These are phyloP conservation scores for Ammodytes marinus DNA, from an alignment of 2,113 vertebrate genomes.

Conservation along the genomic window DNA sequence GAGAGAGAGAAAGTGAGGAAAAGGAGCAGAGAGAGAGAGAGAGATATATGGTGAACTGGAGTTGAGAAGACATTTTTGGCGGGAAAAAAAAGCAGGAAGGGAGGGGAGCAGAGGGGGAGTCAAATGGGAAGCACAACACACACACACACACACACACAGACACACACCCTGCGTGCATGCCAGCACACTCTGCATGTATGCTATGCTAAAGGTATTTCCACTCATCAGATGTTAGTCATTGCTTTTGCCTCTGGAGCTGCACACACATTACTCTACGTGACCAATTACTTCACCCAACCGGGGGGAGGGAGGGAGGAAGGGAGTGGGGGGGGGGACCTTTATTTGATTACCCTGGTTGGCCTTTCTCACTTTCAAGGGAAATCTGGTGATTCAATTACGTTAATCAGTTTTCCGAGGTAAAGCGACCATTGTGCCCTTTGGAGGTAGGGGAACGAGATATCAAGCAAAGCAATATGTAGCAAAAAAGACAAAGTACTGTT, in stretches of 20 bases:
- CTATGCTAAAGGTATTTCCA: constrained; percentile 74
- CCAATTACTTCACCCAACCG: constrained; percentile 48
- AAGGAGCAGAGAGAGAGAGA: constrained; percentile 20
- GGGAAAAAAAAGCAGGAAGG: constrained; percentile 54
- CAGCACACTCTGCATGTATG: constrained; percentile 45
- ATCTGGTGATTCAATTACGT: constrained; percentile 55
- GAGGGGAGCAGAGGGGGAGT: constrained; percentile 28
- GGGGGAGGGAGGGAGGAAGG: background rate
- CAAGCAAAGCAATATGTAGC: background rate
- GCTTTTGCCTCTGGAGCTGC: constrained; percentile 53
- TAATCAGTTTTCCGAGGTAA: constrained; percentile 50
- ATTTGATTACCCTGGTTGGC: constrained; percentile 48
- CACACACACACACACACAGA: constrained; percentile 14
- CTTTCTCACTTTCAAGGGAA: constrained; percentile 56
- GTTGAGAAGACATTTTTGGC: constrained; percentile 59
- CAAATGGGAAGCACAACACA: background rate
- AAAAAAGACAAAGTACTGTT: background rate
- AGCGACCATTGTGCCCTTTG: constrained; percentile 23
- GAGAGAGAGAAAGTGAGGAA: constrained; percentile 28
- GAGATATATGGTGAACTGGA: constrained; percentile 44
- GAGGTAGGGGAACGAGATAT: constrained; percentile 6
- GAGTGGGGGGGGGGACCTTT: constrained; percentile 5
- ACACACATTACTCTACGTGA: constrained; percentile 38
- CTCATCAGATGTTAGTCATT: constrained; percentile 73
- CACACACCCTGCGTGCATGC: background rate